Evolutionary conservation across 2,113 vertebrate species (phyloP).

Genomic region (Hypomesus transpacificus): DNA sequence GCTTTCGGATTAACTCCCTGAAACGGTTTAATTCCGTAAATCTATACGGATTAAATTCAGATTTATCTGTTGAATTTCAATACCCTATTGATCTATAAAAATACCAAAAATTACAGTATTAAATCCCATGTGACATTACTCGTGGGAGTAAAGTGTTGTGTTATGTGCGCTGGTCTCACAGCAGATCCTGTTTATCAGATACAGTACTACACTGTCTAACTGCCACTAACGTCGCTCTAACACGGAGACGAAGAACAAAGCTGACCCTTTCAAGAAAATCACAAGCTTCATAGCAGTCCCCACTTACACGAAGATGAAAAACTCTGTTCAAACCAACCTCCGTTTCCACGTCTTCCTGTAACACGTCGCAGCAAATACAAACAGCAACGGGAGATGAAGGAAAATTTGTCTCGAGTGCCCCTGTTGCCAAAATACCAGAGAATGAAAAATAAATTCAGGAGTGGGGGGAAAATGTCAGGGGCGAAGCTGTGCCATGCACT

Average conservation of each 20-base stretch:
- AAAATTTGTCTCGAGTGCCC: conserved; percentile 59
- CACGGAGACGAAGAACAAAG: too few relatives aligned
- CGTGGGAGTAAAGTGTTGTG: too few relatives aligned
- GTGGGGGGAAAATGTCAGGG: conserved; percentile 60
- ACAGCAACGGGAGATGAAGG: conserved; percentile 41
- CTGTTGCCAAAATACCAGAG: conserved; percentile 62
- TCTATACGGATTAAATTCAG: background rate
- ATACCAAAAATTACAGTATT: too few relatives aligned
- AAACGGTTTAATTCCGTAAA: background rate
- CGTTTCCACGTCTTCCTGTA: conserved; percentile 42
- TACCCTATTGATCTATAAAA: background rate
- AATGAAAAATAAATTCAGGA: conserved; percentile 62
- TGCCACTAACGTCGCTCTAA: too few relatives aligned
- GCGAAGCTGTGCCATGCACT: conserved; percentile 63
- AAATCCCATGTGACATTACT: too few relatives aligned
- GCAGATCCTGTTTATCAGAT: too few relatives aligned
- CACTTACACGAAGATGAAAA: background rate
- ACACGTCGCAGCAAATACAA: conserved; percentile 38
- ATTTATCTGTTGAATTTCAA: background rate
- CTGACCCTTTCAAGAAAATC: too few relatives aligned
- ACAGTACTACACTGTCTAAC: too few relatives aligned
- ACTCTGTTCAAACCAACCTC: conserved; percentile 32
- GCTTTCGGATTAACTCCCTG: background rate
- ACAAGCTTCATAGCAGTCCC: conserved; percentile 12
- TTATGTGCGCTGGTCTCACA: too few relatives aligned